phyloP scores from a whole-genome alignment of 2,888 invertebrate genomes.

The Conchocele bisecta region DNA sequence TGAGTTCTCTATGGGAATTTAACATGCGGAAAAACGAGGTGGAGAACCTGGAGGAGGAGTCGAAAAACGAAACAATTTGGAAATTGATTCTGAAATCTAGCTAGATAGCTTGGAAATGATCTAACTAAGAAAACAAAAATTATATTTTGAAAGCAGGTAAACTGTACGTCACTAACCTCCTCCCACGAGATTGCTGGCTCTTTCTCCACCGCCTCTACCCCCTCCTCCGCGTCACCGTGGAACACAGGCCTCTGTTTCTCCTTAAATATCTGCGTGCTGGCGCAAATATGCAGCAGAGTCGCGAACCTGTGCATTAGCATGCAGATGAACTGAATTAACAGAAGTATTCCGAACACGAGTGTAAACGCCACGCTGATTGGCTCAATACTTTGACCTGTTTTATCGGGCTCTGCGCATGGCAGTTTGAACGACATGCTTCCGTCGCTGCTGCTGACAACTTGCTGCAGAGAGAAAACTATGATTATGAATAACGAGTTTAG shows the following conservation, averaged over 20 bases:
- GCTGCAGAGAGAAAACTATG: conserved; percentile 98
- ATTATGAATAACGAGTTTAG: conserved; percentile 98
- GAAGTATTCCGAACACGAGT: conserved; percentile 66
- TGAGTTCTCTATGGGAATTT: no score
- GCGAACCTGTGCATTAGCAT: conserved; percentile 99
- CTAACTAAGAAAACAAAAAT: neutral
- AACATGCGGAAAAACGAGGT: no score
- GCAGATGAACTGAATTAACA: conserved; percentile 85
- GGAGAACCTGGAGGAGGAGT: no score
- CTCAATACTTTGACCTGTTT: conserved; percentile 51
- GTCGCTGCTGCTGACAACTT: conserved; percentile 85
- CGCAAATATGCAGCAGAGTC: conserved; percentile 97
- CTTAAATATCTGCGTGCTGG: conserved; percentile 87
- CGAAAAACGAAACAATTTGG: no score
- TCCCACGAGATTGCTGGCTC: neutral
- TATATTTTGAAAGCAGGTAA: no score
- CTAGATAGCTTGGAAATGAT: no score
- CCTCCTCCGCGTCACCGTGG: neutral
- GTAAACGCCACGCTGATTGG: conserved; percentile 71
- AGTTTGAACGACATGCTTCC: conserved; percentile 50
- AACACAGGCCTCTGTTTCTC: conserved; percentile 29
- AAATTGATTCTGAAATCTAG: no score
- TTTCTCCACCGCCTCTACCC: neutral
- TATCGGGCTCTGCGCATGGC: conserved; percentile 26
- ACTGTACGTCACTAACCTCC: neutral